These are phyloP conservation scores for Chaetorhynchus papuensis DNA, from an alignment of 2,113 vertebrate genomes.

Conservation along the genomic window DNA sequence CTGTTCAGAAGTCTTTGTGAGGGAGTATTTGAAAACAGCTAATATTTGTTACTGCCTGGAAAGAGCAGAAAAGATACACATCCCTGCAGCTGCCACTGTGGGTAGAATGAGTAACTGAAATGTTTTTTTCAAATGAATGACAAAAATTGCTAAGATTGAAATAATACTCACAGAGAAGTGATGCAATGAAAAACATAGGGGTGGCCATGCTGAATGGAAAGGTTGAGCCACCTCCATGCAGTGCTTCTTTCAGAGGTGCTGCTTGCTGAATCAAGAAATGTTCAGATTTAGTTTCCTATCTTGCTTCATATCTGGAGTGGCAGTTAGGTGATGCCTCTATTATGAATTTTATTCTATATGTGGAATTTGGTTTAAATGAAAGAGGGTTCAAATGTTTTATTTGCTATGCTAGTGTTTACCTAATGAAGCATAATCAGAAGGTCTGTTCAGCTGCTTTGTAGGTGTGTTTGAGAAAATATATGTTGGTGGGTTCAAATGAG, in stretches of 20 bases:
- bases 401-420: background rate
- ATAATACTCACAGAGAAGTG: accelerated
- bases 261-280: background rate
- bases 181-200: background rate
- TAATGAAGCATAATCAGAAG: background rate
- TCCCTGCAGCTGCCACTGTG: background rate
- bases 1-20: background rate
- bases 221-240: background rate
- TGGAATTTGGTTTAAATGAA: background rate
- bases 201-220: background rate
- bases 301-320: background rate
- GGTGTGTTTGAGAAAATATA: background rate
- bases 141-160: background rate
- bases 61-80: background rate
- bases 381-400: background rate
- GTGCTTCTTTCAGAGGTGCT: background rate
- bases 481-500: background rate
- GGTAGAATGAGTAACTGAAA: background rate
- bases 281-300: background rate
- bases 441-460: background rate
- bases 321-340: background rate
- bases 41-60: background rate
- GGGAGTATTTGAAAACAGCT: background rate
- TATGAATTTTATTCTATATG: background rate
- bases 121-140: background rate